Evolutionary conservation across 2,113 vertebrate genomes (phyloP).

Genomic region (Pogona vitticeps): DNA sequence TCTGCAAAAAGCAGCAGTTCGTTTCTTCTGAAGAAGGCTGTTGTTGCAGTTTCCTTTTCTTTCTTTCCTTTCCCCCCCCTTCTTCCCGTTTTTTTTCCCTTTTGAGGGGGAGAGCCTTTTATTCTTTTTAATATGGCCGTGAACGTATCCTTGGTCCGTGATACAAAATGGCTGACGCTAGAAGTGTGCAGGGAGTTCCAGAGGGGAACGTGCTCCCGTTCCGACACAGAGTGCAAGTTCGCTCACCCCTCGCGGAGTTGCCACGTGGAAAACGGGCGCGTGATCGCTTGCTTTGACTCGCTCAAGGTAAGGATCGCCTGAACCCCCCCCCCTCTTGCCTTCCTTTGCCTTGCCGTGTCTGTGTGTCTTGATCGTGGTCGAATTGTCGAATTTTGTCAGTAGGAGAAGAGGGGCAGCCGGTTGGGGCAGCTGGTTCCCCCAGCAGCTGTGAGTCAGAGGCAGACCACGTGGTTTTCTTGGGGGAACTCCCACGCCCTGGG

Average conservation of each 20-base stretch:
- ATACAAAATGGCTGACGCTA: constrained; percentile 98
- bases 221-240: constrained; percentile 96
- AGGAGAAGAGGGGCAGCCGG: no score
- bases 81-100: constrained; percentile 1
- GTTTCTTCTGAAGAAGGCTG: constrained; percentile 64
- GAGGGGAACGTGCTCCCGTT: constrained; percentile 95
- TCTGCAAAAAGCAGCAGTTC: constrained; percentile 44
- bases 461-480: background rate
- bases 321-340: background rate
- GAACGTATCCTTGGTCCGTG: constrained; percentile 92
- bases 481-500: background rate
- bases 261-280: constrained; percentile 98
- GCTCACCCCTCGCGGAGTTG: constrained; percentile 95
- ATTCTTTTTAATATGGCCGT: constrained; percentile 81
- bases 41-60: constrained; percentile 55
- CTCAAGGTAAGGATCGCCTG: constrained; percentile 88
- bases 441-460: background rate
- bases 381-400: no score
- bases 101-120: background rate
- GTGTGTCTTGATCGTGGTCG: no score
- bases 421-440: accelerated
- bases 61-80: constrained; percentile 20
- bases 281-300: constrained; percentile 98
- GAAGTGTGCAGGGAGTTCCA: constrained; percentile 99
- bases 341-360: no score